phyloP scores from a whole-genome alignment of 2,113 vertebrate genomes.

The Murina feae region DNA sequence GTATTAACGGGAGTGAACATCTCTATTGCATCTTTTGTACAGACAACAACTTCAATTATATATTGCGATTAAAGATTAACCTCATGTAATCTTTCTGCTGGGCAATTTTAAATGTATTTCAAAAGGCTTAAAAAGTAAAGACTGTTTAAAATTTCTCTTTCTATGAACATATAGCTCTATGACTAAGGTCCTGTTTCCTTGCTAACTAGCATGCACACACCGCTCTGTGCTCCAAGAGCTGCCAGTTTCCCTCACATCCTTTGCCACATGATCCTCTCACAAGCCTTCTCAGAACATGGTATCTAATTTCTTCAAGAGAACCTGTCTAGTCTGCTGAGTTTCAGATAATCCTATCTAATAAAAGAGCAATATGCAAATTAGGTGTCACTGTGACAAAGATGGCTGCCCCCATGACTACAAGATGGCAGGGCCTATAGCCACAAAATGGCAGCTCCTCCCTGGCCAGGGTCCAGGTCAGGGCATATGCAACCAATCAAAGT shows the following conservation, averaged over 20 bases:
- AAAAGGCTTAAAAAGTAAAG: background rate
- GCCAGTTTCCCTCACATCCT: background rate
- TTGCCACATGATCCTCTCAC: rapidly evolving
- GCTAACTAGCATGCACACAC: no score
- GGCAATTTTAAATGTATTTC: background rate
- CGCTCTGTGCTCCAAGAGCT: background rate
- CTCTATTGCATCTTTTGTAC: background rate
- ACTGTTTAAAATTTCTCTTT: background rate
- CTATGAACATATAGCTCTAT: background rate
- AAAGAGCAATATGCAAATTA: no score
- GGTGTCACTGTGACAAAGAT: no score
- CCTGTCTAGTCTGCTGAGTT: background rate
- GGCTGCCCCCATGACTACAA: no score
- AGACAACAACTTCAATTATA: background rate
- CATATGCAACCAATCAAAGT: no score
- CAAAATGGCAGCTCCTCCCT: no score
- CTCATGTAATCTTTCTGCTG: background rate
- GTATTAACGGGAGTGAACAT: background rate
- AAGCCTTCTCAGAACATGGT: background rate
- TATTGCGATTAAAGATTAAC: background rate
- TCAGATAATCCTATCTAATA: no score
- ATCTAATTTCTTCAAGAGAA: background rate
- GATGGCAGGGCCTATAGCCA: no score
- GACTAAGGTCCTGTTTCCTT: background rate
- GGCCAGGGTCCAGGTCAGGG: no score